phyloP scores from a whole-genome alignment of 2,888 invertebrate genomes.

The Nebria brevicollis region DNA sequence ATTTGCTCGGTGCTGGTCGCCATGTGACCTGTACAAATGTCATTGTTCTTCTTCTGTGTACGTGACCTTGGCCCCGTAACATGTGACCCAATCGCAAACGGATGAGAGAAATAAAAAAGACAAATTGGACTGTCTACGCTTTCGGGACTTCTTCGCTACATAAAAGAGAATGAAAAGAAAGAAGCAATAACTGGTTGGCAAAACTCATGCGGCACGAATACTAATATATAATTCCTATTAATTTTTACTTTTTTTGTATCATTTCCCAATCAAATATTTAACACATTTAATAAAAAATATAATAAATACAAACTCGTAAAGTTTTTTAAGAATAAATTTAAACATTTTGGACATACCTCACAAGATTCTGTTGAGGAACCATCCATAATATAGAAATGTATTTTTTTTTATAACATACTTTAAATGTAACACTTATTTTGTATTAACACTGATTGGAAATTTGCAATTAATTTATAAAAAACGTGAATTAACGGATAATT shows the following conservation, averaged over 20 bases:
- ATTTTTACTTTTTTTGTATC: too few relatives aligned
- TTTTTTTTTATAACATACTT: background rate
- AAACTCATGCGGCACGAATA: background rate
- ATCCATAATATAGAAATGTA: conserved; percentile 3
- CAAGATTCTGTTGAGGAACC: background rate
- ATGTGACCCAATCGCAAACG: conserved; percentile 67
- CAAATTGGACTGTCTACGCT: conserved; percentile 61
- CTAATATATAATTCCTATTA: too few relatives aligned
- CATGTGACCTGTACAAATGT: conserved; percentile 2
- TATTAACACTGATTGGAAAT: background rate
- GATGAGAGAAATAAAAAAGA: conserved; percentile 69
- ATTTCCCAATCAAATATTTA: background rate
- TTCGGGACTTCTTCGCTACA: background rate
- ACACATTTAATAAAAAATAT: too few relatives aligned
- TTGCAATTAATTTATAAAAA: background rate
- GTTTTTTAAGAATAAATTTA: too few relatives aligned
- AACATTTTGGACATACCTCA: background rate
- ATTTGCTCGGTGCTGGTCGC: background rate
- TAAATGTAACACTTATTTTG: background rate
- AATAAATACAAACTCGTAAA: too few relatives aligned
- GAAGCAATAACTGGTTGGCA: background rate
- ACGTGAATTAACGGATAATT: background rate
- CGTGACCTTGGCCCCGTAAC: conserved; percentile 60
- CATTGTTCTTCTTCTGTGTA: conserved; percentile 49
- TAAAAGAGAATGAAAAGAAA: background rate